Evolutionary conservation across 2,888 invertebrate species (phyloP), one percentile per base, ranked within the genome.

Genomic region (Drosophila koepferae): DNA sequence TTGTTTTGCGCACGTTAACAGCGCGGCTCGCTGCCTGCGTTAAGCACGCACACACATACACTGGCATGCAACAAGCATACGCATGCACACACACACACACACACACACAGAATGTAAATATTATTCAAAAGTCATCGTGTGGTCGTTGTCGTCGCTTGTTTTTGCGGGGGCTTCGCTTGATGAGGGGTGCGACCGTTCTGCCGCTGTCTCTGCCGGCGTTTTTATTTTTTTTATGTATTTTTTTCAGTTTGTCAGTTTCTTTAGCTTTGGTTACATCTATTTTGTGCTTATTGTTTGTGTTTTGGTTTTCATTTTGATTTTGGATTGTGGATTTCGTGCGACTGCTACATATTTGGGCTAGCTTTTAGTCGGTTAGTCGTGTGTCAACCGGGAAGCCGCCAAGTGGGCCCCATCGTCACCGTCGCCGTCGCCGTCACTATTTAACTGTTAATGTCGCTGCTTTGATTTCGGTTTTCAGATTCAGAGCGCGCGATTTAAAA

Each of bases 331-430:
- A 66, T 72, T 73, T 69, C 71, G 74, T 72, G 64, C 65, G 63
- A 63, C 64, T 64, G 67, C 63, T 74, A n/a, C n/a, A n/a, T n/a
- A 64, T 75, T 63, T 74, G 77, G 77, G 86, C 81, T 73, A 80
- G 78, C 71, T 81, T 74, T 79, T 74, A 76, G 88, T 72, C 80
- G 80, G 87, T 91, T 90, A 91, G 91, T 91, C 90, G 91, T 89
- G 82, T 86, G 90, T 90, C 90, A 90, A 86, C 91, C 90, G 90
- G 86, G 88, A 82, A 89, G 80, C 91, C 84, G 90, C 79, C 78
- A 83, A 87, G 85, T 88, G 8, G 80, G 71, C 71, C 55, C 55
- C 60, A 63, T 65, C 61, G 70, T 80, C 58, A 44, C 49, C 64
- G 64, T 60, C 31, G n/a, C 34, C 18, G 56, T 40, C 36, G 10